Percentiles rank a stretch among this genome's conserved stretches.
Conservation (phyloP, 64 coral and sea anemone genomes). For the Trachythela sp. region DNA sequence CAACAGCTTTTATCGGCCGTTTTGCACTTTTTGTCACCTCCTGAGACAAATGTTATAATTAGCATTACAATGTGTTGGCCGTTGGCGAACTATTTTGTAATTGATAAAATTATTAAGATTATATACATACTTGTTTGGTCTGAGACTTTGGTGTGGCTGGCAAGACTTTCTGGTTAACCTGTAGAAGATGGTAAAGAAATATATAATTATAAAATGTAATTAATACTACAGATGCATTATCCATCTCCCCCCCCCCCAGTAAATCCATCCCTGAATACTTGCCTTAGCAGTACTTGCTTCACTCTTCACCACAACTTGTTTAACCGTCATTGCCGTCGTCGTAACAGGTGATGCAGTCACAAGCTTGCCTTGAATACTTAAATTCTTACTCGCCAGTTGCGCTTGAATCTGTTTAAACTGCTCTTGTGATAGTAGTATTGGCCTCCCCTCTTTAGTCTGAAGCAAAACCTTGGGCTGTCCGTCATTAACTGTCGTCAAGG, state of each 20-base stretch:
- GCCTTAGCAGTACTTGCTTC: background rate
- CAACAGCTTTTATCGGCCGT: background rate
- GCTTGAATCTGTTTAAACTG: slow-evolving; percentile 23
- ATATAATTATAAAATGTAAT: background rate
- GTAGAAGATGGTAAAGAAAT: background rate
- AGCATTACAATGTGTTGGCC: background rate
- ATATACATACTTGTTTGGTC: background rate
- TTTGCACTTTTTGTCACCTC: background rate
- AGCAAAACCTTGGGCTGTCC: background rate
- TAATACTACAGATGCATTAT: too few species aligned
- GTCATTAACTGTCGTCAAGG: background rate
- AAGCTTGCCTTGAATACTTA: background rate
- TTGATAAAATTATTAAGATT: background rate
- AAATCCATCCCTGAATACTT: background rate
- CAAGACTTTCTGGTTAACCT: background rate
- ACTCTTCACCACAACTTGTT: background rate
- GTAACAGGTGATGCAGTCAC: background rate
- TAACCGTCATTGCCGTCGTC: background rate
- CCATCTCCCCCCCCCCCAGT: too few species aligned
- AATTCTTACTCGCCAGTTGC: background rate
- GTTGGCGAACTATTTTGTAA: background rate
- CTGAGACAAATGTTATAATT: background rate
- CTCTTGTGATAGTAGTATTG: background rate
- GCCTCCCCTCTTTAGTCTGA: slow-evolving; percentile 1
- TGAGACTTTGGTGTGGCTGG: background rate